Base-by-base conservation (phyloP, 2,113 vertebrate species). In the Scytalopus superciliaris region DNA sequence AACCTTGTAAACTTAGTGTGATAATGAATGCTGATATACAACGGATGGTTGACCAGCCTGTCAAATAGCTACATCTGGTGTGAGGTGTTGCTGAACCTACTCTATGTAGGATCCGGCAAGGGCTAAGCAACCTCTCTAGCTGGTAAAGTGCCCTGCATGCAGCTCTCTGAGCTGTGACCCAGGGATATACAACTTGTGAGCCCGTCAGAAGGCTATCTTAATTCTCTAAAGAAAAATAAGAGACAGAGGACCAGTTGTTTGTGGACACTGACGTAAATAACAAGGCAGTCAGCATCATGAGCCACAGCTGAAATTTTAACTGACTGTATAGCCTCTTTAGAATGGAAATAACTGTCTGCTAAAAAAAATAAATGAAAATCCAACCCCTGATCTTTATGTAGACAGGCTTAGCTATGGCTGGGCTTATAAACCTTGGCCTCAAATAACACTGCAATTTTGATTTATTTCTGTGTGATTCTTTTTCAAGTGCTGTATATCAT, bases 401-500 rank as follows among this genome's bases (percentile, higher is more conserved):
- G 50, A 22, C 24, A 55, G 53, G 5, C 53, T 82, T 87, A 78
- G 37, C 50, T 68, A 30, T 22, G 59, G 15, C 30, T 44, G 16
- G 10, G 15, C 70, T n/a, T n/a, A 94, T 95, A 97, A 97, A 83
- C 80, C 82, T 78, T 92, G 88, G 72, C 75, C 63, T 97, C 95
- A 90, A 97, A 97, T 94, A 94, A 90, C 44, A 88, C 78, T 96
- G 84, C 90, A 96, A 82, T 94, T 97, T 97, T 98, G 97, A 98
- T 98, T 97, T 98, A 97, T 97, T 97, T 93, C 89, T 83, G 45
- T 97, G 87, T 87, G 84, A 97, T 95, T 90, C 53, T 95, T 96
- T 96, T 97, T 98, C 95, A 96, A 98, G 96, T 92, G 94, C 92
- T 87, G 94, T 97, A 98, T 98, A 98, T 98, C 98, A 97, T 96